These are phyloP conservation scores for Andrena hattorfiana DNA, from an alignment of 2,888 invertebrate species.

Conservation along the genomic window DNA sequence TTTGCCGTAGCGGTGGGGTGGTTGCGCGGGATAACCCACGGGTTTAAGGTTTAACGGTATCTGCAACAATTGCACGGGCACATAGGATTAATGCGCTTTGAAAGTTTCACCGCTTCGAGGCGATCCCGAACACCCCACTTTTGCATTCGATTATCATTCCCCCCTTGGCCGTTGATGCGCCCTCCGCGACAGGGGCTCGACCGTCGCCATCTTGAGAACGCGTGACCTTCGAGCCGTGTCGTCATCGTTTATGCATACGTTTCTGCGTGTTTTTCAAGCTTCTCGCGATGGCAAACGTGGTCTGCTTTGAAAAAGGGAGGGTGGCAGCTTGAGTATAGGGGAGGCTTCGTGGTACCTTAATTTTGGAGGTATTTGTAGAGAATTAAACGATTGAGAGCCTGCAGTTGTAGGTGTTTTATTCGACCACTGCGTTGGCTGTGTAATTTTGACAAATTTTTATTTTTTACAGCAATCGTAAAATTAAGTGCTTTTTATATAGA, in stretches of 20 bases:
- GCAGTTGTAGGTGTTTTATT: neutral
- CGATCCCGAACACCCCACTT: constrained; percentile 22
- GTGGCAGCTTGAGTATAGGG: too few species aligned
- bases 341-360: neutral
- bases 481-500: neutral
- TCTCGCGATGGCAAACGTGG: neutral
- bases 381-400: neutral
- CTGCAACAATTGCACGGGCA: constrained; percentile 48
- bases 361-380: neutral
- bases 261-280: neutral
- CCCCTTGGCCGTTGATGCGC: constrained; percentile 14
- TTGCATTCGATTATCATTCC: constrained; percentile 57
- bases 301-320: neutral
- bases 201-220: constrained; percentile 64
- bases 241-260: constrained; percentile 47
- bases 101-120: constrained; percentile 26
- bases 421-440: neutral
- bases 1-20: constrained; percentile 51
- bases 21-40: constrained; percentile 9
- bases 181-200: constrained; percentile 29
- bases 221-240: constrained; percentile 25
- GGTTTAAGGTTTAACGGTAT: constrained; percentile 61
- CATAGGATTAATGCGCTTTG: constrained; percentile 16
- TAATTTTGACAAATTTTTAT: neutral
- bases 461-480: neutral